Evolutionary conservation across 2,797 vertebrate genomes (phyloP).

Genomic region (Diceros bicornis): DNA sequence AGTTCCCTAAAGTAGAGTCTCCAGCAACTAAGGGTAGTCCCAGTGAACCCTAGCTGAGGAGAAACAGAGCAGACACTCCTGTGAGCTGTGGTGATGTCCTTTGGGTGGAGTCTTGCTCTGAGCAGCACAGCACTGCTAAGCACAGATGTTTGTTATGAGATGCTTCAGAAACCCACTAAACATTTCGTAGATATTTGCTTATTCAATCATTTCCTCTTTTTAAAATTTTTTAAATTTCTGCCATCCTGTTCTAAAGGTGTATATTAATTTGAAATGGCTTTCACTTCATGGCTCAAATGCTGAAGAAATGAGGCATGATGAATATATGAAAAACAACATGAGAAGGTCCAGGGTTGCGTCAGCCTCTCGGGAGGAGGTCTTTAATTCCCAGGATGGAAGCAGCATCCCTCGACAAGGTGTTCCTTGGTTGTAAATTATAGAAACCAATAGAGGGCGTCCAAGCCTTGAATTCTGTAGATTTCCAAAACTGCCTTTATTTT

Average conservation of each 20-base stretch:
- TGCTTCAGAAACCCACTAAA: background rate
- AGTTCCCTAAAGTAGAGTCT: background rate
- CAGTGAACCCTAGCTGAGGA: background rate
- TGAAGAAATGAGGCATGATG: background rate
- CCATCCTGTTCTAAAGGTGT: background rate
- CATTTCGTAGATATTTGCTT: background rate
- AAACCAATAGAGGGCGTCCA: background rate
- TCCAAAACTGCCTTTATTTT: background rate
- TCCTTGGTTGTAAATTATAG: background rate
- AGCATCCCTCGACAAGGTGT: background rate
- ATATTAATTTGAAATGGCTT: background rate
- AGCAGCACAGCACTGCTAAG: background rate
- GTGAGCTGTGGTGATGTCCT: background rate
- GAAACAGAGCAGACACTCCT: no score
- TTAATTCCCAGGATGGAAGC: background rate
- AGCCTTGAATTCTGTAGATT: background rate
- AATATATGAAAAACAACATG: background rate
- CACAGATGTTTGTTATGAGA: background rate
- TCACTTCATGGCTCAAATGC: background rate
- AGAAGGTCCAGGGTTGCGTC: no score
- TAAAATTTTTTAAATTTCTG: background rate
- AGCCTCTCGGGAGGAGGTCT: background rate
- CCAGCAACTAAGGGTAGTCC: background rate
- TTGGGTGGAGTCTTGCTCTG: background rate
- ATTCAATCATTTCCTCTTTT: background rate